Evolutionary conservation across 2,888 invertebrate species (phyloP).

Genomic region (Caenorhabditis sinica): DNA sequence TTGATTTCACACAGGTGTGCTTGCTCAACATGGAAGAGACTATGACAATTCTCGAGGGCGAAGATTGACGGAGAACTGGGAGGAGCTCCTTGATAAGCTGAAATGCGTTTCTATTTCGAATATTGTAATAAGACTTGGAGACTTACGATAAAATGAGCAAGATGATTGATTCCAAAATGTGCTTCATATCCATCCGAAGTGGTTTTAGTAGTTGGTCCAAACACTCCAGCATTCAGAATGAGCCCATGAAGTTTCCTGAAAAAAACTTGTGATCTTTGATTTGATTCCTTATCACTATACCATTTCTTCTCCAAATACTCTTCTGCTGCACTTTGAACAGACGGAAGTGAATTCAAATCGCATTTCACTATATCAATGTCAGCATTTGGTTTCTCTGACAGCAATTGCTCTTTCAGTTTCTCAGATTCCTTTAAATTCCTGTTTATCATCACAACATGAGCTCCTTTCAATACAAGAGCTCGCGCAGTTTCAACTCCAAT

Average conservation of each 20-base stretch:
- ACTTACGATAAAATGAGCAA: slow-evolving; percentile 86
- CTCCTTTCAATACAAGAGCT: slow-evolving; percentile 84
- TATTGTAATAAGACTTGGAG: no score
- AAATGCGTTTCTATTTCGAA: no score
- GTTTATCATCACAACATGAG: slow-evolving; percentile 92
- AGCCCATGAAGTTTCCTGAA: slow-evolving; percentile 84
- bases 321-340: slow-evolving; percentile 84
- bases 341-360: slow-evolving; percentile 84
- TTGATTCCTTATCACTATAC: slow-evolving; percentile 84
- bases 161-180: slow-evolving; percentile 89
- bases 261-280: no score
- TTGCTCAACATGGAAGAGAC: slow-evolving; percentile 25
- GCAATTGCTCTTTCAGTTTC: slow-evolving; percentile 16
- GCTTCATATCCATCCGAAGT: slow-evolving; percentile 85
- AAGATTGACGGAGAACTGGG: slow-evolving; percentile 85
- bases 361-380: slow-evolving; percentile 84
- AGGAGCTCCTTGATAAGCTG: slow-evolving; percentile 52
- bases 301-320: slow-evolving; percentile 82
- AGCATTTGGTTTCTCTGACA: slow-evolving; percentile 24
- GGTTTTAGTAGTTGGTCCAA: slow-evolving; percentile 83
- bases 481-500: slow-evolving; percentile 77
- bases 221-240: slow-evolving; percentile 86
- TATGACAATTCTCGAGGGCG: slow-evolving; percentile 50
- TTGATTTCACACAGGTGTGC: slow-evolving; percentile 17
- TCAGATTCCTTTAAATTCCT: slow-evolving; percentile 72